Evolutionary conservation across 2,797 vertebrate species (phyloP).

Genomic region (Chloroceryle inda): DNA sequence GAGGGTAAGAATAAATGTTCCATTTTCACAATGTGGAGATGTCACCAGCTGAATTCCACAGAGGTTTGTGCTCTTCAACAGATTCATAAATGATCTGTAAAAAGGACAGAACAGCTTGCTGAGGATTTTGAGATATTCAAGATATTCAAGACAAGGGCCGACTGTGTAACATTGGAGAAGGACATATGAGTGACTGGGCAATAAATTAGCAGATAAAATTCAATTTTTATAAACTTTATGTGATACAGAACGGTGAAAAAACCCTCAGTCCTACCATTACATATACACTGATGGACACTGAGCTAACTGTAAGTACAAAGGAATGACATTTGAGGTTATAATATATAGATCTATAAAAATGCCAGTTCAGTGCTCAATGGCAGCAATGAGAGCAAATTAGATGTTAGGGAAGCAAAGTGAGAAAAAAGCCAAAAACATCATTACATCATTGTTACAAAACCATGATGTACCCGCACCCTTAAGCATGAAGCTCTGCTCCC

Average conservation of each 20-base stretch:
- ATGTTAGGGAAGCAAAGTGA: not conserved
- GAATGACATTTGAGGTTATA: not conserved
- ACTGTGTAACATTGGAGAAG: slow-evolving; percentile 31
- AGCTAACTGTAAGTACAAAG: not conserved
- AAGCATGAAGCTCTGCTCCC: not conserved
- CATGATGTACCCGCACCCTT: not conserved
- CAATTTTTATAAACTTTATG: not conserved
- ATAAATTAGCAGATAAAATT: slow-evolving; percentile 12
- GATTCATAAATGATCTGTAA: not conserved
- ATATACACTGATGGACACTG: not conserved
- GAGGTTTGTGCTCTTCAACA: slow-evolving; percentile 25
- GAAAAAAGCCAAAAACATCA: not conserved
- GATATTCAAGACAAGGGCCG: not conserved
- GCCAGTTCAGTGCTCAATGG: not conserved
- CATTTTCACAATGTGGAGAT: slow-evolving; percentile 37
- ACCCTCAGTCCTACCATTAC: fast-evolving
- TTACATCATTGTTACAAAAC: not conserved
- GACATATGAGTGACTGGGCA: not conserved
- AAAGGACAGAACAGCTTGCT: slow-evolving; percentile 8
- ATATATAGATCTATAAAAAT: not conserved
- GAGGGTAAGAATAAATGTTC: slow-evolving; percentile 30
- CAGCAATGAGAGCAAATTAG: not conserved
- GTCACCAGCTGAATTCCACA: slow-evolving; percentile 21
- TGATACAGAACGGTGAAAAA: not conserved
- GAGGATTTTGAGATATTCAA: slow-evolving; percentile 2